phyloP scores from a whole-genome alignment of 2,888 invertebrate genomes.

The Dicranocentrus wangi region DNA sequence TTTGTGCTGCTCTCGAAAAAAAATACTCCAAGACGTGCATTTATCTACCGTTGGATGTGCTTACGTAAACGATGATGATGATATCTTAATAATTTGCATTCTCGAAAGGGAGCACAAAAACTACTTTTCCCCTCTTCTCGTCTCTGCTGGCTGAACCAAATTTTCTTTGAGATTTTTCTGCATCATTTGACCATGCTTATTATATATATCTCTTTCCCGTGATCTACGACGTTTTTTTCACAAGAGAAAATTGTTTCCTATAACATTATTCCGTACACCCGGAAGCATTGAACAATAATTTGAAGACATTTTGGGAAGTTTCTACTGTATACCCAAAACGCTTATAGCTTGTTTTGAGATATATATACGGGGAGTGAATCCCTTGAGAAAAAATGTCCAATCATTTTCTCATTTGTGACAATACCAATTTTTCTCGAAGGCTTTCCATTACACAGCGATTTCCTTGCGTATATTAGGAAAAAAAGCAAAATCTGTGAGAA shows the following conservation, averaged over 20 bases:
- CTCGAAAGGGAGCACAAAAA: conserved; percentile 5
- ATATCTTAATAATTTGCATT: conserved; percentile 27
- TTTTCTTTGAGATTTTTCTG: neutral
- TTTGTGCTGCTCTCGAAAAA: too few relatives aligned
- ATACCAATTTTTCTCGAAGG: conserved; percentile 29
- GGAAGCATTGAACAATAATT: conserved; percentile 10
- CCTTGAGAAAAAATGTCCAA: conserved; percentile 24
- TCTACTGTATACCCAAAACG: neutral
- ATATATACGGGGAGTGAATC: neutral
- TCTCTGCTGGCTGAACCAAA: neutral
- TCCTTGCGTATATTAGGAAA: conserved; percentile 1
- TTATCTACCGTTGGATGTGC: too few relatives aligned
- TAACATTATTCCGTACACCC: neutral
- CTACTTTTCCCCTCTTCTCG: neutral
- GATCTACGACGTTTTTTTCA: conserved; percentile 7
- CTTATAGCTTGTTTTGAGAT: neutral
- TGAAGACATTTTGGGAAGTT: neutral
- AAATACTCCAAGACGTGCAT: too few relatives aligned
- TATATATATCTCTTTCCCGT: neutral
- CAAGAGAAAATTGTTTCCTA: neutral
- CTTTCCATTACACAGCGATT: conserved; percentile 29
- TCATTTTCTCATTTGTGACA: conserved; percentile 43
- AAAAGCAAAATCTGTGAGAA: conserved; percentile 4
- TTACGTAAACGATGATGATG: conserved; percentile 1
- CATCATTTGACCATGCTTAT: neutral